Percentiles rank a stretch among this genome's conserved stretches.
Conservation (phyloP, 2,113 vertebrate genomes). For the Eidolon helvum region DNA sequence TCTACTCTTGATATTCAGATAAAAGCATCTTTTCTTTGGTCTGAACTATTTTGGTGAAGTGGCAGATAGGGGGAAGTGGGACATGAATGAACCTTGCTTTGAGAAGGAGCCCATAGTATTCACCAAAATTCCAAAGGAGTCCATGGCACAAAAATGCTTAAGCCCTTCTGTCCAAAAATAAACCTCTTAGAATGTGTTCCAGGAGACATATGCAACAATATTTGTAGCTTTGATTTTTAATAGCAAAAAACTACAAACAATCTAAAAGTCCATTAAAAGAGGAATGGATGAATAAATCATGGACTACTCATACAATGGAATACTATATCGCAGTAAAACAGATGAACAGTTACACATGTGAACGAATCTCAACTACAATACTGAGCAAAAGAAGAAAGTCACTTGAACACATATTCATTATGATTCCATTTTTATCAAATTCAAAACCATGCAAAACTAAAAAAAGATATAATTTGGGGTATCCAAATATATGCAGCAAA, state of each 20-base stretch:
- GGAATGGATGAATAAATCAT: background rate
- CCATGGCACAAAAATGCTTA: background rate
- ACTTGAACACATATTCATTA: background rate
- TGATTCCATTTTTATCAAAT: background rate
- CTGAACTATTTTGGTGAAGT: background rate
- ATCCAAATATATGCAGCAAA: background rate
- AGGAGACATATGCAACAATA: background rate
- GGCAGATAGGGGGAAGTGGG: background rate
- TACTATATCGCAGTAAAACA: background rate
- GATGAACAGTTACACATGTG: background rate
- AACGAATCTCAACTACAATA: background rate
- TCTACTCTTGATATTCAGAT: background rate
- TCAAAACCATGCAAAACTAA: background rate
- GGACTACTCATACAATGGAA: background rate
- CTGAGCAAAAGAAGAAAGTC: background rate
- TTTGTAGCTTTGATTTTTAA: background rate
- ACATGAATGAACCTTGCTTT: background rate
- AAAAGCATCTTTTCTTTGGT: background rate
- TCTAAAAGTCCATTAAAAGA: background rate
- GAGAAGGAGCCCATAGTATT: background rate
- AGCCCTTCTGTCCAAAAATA: background rate
- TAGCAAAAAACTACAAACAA: background rate
- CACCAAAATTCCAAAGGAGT: background rate
- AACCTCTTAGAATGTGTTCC: background rate
- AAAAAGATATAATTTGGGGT: background rate